Base-by-base conservation (phyloP, 2,113 vertebrate species). In the Pluvianellus socialis region DNA sequence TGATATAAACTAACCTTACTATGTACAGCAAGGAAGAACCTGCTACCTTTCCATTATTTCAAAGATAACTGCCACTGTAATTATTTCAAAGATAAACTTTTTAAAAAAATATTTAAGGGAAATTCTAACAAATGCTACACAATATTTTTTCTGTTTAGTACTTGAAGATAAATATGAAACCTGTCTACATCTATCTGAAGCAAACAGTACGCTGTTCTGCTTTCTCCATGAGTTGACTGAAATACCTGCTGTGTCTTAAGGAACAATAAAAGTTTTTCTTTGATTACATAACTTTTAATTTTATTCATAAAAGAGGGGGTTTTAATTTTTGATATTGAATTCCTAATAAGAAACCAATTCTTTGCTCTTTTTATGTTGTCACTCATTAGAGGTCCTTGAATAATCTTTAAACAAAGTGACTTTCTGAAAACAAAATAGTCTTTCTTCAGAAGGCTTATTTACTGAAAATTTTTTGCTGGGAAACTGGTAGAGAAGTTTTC, bases 71-170 rank as follows among this genome's bases (percentile, higher is more conserved):
- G 15, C 32, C 9, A 65, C 38, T 55, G 52, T 6, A 77, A 59
- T 50, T 63, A 66, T 35, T 71, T 87, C 6, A 68, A 19, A 59
- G 21, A n/a, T 27, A 27, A 12, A 24, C 12, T 87, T 91, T 38
- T 71, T 10, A 0, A 3, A 24, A 35, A 9, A 17, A 0, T 35
- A 32, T 22, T 47, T 15, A 70, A 0, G 0, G 44, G 8, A 63
- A 71, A 50, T 50, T 3, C 55, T 59, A 2, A 7, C 22, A 59
- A 70, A 47, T n/a, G 8, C 2, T 40, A 18, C 9, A n/a, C 42
- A 27, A 35, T 15, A 35, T 8, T 61, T 61, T 68, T 68, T 59
- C 6, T 86, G 14, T 47, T 87, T 52, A 68, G 24, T 49, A 55
- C 11, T 52, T 23, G 42, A 49, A 84, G 35, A 88, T 21, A 73